Evolutionary conservation across 2,113 vertebrate genomes (phyloP).

Genomic region (Neoarius graeffei): DNA sequence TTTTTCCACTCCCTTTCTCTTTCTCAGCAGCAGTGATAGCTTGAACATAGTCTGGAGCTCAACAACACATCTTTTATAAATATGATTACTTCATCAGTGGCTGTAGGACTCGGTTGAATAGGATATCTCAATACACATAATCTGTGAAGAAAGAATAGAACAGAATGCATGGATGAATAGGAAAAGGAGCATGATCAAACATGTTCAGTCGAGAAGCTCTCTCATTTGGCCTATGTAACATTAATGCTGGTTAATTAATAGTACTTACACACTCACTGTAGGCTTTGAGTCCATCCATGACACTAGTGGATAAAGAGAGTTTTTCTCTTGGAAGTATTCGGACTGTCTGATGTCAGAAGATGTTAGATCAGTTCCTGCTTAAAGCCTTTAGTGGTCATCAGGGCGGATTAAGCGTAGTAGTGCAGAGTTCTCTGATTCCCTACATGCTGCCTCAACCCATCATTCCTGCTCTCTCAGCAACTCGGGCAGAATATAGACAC

Average conservation of each 20-base stretch:
- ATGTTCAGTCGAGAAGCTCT: background rate
- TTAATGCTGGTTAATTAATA: slow-evolving; percentile 33
- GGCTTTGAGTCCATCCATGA: slow-evolving; percentile 5
- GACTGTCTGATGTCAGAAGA: slow-evolving; percentile 64
- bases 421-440: slow-evolving; percentile 62
- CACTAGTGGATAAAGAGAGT: slow-evolving; percentile 38
- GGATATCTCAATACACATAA: background rate
- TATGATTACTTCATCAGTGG: slow-evolving; percentile 15
- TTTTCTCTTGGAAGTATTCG: slow-evolving; percentile 57
- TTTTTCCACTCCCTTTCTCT: slow-evolving; percentile 24
- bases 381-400: slow-evolving; percentile 63
- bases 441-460: slow-evolving; percentile 50
- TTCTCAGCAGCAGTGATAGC: slow-evolving; percentile 30
- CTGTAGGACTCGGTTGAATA: slow-evolving; percentile 13
- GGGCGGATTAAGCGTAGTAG: slow-evolving; percentile 60
- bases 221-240: slow-evolving; percentile 22
- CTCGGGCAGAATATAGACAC: slow-evolving; percentile 26
- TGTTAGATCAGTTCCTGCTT: slow-evolving; percentile 69
- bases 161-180: background rate
- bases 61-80: slow-evolving; percentile 37
- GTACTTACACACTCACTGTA: slow-evolving; percentile 5
- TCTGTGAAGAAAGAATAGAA: background rate
- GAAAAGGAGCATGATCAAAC: background rate
- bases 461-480: slow-evolving; percentile 41
- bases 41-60: slow-evolving; percentile 23